These are phyloP conservation scores for Accipiter minullus DNA, from an alignment of 2,797 vertebrate species.

Conservation along the genomic window DNA sequence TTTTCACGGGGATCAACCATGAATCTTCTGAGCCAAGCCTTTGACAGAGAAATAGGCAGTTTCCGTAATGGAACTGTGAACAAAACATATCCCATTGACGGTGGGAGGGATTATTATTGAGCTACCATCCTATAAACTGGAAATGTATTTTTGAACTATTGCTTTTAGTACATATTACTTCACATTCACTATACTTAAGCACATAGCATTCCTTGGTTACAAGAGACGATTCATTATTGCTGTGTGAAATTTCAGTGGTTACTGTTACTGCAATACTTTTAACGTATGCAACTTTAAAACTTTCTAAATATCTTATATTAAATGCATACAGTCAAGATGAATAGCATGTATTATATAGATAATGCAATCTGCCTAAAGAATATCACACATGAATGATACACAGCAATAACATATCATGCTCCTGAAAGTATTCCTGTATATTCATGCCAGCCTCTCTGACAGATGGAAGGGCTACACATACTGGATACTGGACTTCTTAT, in stretches of 20 bases:
- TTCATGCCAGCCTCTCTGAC: not conserved
- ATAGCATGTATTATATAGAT: not conserved
- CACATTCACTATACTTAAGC: not conserved
- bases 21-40: constrained; percentile 17
- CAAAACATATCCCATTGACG: not conserved
- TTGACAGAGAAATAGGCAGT: constrained; percentile 40
- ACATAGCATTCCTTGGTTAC: not conserved
- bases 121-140: not conserved
- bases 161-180: not conserved
- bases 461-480: not conserved
- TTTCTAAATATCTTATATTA: not conserved
- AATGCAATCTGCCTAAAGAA: not conserved
- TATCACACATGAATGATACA: not conserved
- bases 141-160: constrained; percentile 9
- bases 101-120: not conserved
- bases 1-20: constrained; percentile 17
- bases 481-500: not conserved
- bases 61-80: not conserved
- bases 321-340: not conserved
- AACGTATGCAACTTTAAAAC: not conserved
- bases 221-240: not conserved
- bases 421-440: not conserved
- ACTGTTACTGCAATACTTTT: not conserved
- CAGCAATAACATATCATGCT: not conserved
- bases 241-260: not conserved